Percentiles rank a stretch among this genome's conserved stretches.
These are phyloP conservation scores for Neoscelio sp. DNA, from an alignment of 2,888 invertebrate species.

Conservation along the genomic window DNA sequence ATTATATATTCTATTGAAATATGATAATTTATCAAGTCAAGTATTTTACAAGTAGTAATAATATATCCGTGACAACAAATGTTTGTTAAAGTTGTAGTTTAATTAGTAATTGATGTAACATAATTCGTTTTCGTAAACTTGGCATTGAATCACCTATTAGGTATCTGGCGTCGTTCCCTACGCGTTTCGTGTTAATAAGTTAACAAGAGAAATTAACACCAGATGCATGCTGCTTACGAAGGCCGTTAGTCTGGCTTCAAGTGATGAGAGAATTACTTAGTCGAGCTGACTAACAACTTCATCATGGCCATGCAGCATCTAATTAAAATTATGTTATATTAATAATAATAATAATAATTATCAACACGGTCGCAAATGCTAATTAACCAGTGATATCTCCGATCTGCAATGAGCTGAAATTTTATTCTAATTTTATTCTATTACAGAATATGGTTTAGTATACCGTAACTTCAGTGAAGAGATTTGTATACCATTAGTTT, in stretches of 20 bases:
- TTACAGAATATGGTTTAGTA: constrained; percentile 12
- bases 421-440: constrained; percentile 3
- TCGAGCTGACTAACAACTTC: constrained; percentile 71
- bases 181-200: constrained; percentile 66
- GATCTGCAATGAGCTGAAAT: constrained; percentile 48
- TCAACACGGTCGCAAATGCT: constrained; percentile 68
- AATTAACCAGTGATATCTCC: constrained; percentile 71
- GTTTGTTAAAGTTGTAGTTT: constrained; percentile 14
- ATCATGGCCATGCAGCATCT: constrained; percentile 69
- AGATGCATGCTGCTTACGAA: constrained; percentile 78
- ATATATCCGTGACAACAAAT: no score
- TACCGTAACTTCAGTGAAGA: constrained; percentile 18
- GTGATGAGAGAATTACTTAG: constrained; percentile 71
- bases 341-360: constrained; percentile 64
- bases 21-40: no score
- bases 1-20: no score
- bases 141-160: constrained; percentile 55
- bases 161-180: constrained; percentile 61
- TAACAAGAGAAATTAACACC: constrained; percentile 75
- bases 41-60: neutral
- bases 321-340: constrained; percentile 68
- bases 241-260: constrained; percentile 73
- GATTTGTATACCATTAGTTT: constrained; percentile 10
- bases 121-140: constrained; percentile 40
- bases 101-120: constrained; percentile 45